Conservation (phyloP, 2,888 invertebrate genomes). For the Geophilus truncorum region DNA sequence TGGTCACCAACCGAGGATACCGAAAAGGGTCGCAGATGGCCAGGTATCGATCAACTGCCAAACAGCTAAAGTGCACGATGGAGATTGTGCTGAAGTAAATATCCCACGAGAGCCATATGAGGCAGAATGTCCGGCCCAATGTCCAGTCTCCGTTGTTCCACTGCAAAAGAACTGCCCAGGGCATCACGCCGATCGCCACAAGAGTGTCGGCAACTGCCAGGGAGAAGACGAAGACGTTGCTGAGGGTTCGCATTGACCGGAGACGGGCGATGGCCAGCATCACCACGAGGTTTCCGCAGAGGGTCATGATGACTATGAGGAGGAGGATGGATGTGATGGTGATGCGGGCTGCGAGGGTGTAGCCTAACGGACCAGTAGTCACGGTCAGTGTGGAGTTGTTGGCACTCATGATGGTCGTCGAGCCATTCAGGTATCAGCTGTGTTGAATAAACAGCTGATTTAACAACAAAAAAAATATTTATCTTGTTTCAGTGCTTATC, state of each 20-base stretch:
- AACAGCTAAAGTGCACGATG: slow-evolving; percentile 68
- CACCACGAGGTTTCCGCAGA: slow-evolving; percentile 86
- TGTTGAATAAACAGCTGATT: not conserved
- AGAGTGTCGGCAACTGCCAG: slow-evolving; percentile 92
- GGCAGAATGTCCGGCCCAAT: slow-evolving; percentile 40
- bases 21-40: slow-evolving; percentile 94
- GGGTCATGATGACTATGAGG: slow-evolving; percentile 80
- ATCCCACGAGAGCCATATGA: slow-evolving; percentile 43
- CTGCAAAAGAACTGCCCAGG: slow-evolving; percentile 53
- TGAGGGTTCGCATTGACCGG: slow-evolving; percentile 81
- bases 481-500: not conserved
- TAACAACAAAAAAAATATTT: not conserved
- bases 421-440: not conserved
- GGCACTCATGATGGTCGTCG: not conserved
- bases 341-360: slow-evolving; percentile 34
- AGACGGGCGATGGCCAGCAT: slow-evolving; percentile 80
- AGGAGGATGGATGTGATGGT: slow-evolving; percentile 65
- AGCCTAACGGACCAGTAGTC: slow-evolving; percentile 30
- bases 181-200: slow-evolving; percentile 91
- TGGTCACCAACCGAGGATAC: slow-evolving; percentile 82
- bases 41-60: slow-evolving; percentile 89
- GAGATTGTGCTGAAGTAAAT: slow-evolving; percentile 47
- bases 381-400: not conserved
- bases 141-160: slow-evolving; percentile 40
- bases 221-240: slow-evolving; percentile 94